Base-by-base conservation (phyloP, 1,140 invertebrate species). In the Drosophila jambulina region DNA sequence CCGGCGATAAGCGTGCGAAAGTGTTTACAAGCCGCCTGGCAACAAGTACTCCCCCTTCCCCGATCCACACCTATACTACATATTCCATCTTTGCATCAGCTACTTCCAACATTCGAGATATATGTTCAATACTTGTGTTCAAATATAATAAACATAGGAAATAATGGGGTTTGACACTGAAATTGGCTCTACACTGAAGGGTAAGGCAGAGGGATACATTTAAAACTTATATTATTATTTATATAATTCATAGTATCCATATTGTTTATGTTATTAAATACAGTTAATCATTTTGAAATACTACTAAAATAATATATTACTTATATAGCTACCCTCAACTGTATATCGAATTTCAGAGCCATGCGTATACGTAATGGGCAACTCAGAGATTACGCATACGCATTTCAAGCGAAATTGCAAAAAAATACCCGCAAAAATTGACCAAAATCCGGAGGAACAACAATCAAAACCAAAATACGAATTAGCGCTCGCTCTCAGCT, bases 1-100 rank as follows among this genome's bases (percentile, higher is more conserved):
- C 65, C 64, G 19, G 51, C 68, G 83, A 82, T 86, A 82, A 86
- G 75, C 80, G 68, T 53, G 54, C 72, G 68, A 80, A 71, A 54
- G 45, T 61, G 53, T 56, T 57, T 48, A 27, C 59, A n/a, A 43
- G 13, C 56, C 59, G 85, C 84, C 40, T 88, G 77, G 81, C 78
- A 88, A 88, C 84, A 88, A 70, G 48, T 76, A 15, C 36, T 43
- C 29, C 36, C 34, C 46, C 3, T 29, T 61, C 32, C 19, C 42
- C 23, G 19, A 15, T 25, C 8, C 40, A 8, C n/a, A 23, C 9
- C 36, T 10, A 51, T 19, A 45, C 13, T 49, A 34, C 7, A 32
- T 25, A 62, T 27, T 57, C 13, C 56, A 38, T 43, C 3, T 43
- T 21, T 40, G 29, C 42, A 57, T 32, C 17, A 59, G 48, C 25